Conservation (phyloP, 2,113 vertebrate genomes). For the Ranitomeya imitator region DNA sequence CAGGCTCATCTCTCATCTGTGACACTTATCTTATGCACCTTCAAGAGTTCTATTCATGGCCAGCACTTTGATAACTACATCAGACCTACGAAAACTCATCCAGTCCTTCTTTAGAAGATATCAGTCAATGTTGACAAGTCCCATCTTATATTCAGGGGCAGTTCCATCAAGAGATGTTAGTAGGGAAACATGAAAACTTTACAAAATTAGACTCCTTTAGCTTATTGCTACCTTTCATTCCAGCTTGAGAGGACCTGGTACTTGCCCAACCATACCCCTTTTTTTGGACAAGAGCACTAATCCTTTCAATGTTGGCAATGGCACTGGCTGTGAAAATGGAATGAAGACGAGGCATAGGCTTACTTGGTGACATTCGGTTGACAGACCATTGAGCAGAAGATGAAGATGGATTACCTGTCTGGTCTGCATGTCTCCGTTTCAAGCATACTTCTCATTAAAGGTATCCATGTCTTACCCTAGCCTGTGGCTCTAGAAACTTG, state of each 20-base stretch:
- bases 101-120: neutral
- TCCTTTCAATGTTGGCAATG: neutral
- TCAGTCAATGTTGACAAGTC: neutral
- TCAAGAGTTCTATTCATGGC: neutral
- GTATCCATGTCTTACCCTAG: neutral
- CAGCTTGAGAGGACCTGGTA: too few relatives aligned
- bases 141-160: neutral
- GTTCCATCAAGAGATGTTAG: neutral
- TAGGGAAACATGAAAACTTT: neutral
- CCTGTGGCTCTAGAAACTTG: too few relatives aligned
- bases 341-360: neutral
- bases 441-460: neutral
- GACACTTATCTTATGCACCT: neutral
- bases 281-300: neutral
- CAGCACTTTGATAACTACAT: neutral
- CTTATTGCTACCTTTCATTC: neutral
- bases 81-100: neutral
- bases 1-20: neutral
- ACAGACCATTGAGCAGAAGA: neutral
- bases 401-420: neutral
- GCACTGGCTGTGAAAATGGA: neutral
- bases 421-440: neutral
- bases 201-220: neutral
- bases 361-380: neutral
- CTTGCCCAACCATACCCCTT: too few relatives aligned